Evolutionary conservation across 2,113 vertebrate genomes (phyloP), one percentile per base, ranked within the genome.

Genomic region (Passer domesticus): DNA sequence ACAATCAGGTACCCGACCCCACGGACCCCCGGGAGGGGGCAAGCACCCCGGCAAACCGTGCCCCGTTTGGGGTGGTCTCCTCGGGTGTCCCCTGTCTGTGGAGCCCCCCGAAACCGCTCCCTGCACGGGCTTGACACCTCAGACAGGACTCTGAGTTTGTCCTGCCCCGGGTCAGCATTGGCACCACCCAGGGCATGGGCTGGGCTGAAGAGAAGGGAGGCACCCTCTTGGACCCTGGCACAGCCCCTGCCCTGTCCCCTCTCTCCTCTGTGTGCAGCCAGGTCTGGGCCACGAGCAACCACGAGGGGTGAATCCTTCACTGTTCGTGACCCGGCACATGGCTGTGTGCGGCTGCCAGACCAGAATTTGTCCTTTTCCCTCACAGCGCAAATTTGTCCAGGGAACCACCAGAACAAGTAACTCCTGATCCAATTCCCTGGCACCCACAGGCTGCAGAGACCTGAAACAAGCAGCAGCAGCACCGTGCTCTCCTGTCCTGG

Each of bases 41-140:
- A 62, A 62, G 39, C 35, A 3, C 15, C 43, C 62, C 2, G 41
- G 28, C 37, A 37, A n/a, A 24, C 28, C 2, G 0, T 2, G 50
- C 15, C 52, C n/a, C 0, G 0, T 5, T 53, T 16, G 37, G 21
- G 16, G 22, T 7, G 56, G 33, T 16, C 1, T 11, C 64, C 25
- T 15, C 0, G 9, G 19, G 49, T 9, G 47, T 20, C 12, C 2
- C 11, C 49, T 3, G 0, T 2, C 37, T 17, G 25, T 5, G 43
- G 62, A 25, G 17, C 9, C 20, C 49, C 33, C 31, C 6, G 1
- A 35, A 27, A 31, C 24, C 2, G 0, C 59, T 52, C 25, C 21
- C 3, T 6, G 0, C 3, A 1, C 27, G 15, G n/a, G 4, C 23
- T 35, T 4, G 20, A 30, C 56, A 10, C 31, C 56, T 31, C 20